phyloP scores from a whole-genome alignment of 2,888 invertebrate genomes.

The Cephonodes hylas region DNA sequence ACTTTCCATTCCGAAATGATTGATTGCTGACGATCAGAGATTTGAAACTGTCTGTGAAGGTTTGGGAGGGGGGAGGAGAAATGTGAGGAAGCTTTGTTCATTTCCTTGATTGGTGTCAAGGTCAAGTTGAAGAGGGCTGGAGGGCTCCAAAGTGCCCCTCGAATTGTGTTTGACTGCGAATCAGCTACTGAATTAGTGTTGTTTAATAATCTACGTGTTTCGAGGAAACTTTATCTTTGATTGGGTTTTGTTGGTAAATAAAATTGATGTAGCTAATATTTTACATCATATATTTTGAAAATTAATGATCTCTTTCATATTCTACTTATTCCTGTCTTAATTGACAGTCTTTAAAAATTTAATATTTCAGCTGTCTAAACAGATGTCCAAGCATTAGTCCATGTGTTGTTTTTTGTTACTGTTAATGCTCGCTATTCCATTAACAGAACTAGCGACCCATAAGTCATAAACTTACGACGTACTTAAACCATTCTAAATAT shows the following conservation, averaged over 20 bases:
- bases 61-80: not conserved
- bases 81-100: not conserved
- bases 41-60: not conserved
- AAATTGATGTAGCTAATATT: too few species aligned
- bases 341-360: too few species aligned
- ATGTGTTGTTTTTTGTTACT: too few species aligned
- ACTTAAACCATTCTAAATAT: not conserved
- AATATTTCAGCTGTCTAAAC: too few species aligned
- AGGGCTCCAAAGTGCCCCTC: not conserved
- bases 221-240: not conserved
- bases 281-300: too few species aligned
- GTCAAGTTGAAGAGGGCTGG: not conserved
- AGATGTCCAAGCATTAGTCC: too few species aligned
- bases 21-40: slow-evolving; percentile 18
- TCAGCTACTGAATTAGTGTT: not conserved
- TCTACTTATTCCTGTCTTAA: too few species aligned
- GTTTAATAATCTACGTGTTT: not conserved
- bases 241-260: too few species aligned
- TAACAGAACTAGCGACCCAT: too few species aligned
- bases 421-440: too few species aligned
- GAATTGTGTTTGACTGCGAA: not conserved
- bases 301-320: too few species aligned
- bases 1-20: slow-evolving; percentile 24
- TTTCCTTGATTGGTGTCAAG: not conserved
- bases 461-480: too few species aligned